Percentiles rank a stretch among this genome's conserved stretches.
phyloP scores from a whole-genome alignment of 2,113 vertebrate genomes.

The Phyllostomus hastatus region DNA sequence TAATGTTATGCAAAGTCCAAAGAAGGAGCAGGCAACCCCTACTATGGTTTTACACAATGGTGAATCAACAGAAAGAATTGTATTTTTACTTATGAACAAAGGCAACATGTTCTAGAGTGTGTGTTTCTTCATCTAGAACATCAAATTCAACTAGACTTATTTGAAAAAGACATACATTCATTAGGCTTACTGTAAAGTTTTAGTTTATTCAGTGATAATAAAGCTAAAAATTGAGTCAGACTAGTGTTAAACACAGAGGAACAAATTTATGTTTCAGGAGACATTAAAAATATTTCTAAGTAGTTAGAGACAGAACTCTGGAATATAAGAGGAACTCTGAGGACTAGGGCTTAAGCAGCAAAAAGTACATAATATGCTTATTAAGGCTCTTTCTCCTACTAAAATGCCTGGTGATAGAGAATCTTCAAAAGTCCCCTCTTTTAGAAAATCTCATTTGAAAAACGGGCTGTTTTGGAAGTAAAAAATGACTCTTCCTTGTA shows the following conservation, averaged over 20 bases:
- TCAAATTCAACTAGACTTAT: slow-evolving; percentile 65
- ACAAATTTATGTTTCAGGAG: slow-evolving; percentile 56
- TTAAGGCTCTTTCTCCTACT: neutral
- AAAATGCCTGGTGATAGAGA: neutral
- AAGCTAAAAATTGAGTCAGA: slow-evolving; percentile 67
- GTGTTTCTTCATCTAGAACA: slow-evolving; percentile 67
- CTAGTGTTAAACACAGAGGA: slow-evolving; percentile 63
- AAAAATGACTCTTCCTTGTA: neutral
- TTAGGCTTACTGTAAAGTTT: slow-evolving; percentile 65
- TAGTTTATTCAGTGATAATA: slow-evolving; percentile 60
- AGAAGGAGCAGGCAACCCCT: slow-evolving; percentile 29
- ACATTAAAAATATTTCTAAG: slow-evolving; percentile 54
- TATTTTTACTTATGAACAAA: slow-evolving; percentile 53
- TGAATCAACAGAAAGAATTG: slow-evolving; percentile 43
- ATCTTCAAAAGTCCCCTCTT: neutral
- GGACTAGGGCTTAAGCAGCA: neutral
- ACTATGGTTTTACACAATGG: neutral
- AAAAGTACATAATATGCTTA: neutral
- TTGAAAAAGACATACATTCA: slow-evolving; percentile 65
- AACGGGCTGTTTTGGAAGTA: neutral
- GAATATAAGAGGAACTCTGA: neutral
- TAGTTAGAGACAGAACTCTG: neutral
- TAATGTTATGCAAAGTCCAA: slow-evolving; percentile 32
- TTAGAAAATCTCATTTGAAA: slow-evolving; percentile 21
- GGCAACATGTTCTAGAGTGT: slow-evolving; percentile 24